These are phyloP conservation scores for Hipposideros larvatus DNA, from an alignment of 2,797 vertebrate species.

Conservation along the genomic window DNA sequence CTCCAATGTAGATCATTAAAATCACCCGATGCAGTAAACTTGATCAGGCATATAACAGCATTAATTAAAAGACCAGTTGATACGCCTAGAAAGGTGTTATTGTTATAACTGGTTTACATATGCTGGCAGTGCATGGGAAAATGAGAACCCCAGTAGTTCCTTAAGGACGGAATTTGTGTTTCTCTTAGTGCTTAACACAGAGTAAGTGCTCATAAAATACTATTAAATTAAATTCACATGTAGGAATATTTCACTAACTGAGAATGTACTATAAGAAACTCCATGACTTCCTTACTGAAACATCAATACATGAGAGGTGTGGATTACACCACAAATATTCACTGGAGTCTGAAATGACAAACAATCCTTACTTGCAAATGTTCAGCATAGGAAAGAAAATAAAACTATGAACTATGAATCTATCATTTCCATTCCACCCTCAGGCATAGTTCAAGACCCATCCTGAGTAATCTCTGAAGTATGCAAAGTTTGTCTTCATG, in stretches of 20 bases:
- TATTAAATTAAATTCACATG: not conserved
- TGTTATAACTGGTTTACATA: not conserved
- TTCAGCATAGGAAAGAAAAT: not conserved
- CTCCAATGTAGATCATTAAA: not conserved
- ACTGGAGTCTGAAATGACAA: not conserved
- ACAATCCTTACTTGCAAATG: not conserved
- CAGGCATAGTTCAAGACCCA: not conserved
- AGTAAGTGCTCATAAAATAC: not conserved
- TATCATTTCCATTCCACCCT: not conserved
- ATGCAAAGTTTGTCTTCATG: not conserved
- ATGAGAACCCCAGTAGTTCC: not conserved
- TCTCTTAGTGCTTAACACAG: not conserved
- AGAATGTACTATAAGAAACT: not conserved
- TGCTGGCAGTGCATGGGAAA: not conserved
- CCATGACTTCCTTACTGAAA: not conserved
- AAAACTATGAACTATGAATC: not conserved
- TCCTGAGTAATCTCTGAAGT: not conserved
- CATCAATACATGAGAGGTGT: not conserved
- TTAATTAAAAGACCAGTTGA: not conserved
- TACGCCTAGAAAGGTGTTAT: not conserved
- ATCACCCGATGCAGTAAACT: not conserved
- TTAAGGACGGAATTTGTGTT: not conserved
- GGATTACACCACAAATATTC: not conserved
- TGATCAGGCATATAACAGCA: not conserved
- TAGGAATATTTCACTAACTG: not conserved